Evolutionary conservation across 2,797 vertebrate species (phyloP).

Genomic region (Poliocrania exsul): DNA sequence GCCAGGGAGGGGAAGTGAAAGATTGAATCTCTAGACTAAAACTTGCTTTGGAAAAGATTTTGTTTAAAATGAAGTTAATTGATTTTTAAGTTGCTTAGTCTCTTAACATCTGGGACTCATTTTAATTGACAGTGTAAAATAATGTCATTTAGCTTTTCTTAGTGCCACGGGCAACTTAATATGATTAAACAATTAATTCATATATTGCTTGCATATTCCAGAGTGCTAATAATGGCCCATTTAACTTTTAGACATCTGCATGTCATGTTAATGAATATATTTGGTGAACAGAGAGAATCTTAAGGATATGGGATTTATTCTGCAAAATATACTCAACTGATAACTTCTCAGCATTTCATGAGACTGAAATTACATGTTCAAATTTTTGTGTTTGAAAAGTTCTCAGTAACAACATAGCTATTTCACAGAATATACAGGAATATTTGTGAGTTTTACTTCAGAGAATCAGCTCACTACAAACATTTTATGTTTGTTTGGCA

Average conservation of each 20-base stretch:
- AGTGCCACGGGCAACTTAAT: neutral
- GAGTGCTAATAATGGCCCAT: neutral
- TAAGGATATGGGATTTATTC: neutral
- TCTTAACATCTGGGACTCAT: slow-evolving; percentile 47
- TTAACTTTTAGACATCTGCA: neutral
- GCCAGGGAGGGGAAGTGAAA: neutral
- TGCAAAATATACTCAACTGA: neutral
- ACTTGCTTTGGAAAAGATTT: slow-evolving; percentile 5
- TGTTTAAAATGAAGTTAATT: neutral
- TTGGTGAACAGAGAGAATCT: neutral
- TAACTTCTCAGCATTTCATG: neutral
- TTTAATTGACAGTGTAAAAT: slow-evolving; percentile 5
- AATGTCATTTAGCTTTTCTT: neutral
- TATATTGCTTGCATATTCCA: neutral
- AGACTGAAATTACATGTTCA: neutral
- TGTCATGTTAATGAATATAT: neutral
- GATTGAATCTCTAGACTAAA: neutral
- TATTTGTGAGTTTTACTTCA: neutral
- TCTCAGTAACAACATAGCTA: neutral
- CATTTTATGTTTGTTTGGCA: neutral
- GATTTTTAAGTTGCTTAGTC: slow-evolving; percentile 6
- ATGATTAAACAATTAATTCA: slow-evolving; percentile 6
- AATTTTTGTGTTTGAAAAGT: neutral
- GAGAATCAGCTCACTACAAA: neutral
- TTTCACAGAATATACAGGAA: neutral